phyloP scores from a whole-genome alignment of 2,797 vertebrate species.

The Hephaestus fuliginosus region DNA sequence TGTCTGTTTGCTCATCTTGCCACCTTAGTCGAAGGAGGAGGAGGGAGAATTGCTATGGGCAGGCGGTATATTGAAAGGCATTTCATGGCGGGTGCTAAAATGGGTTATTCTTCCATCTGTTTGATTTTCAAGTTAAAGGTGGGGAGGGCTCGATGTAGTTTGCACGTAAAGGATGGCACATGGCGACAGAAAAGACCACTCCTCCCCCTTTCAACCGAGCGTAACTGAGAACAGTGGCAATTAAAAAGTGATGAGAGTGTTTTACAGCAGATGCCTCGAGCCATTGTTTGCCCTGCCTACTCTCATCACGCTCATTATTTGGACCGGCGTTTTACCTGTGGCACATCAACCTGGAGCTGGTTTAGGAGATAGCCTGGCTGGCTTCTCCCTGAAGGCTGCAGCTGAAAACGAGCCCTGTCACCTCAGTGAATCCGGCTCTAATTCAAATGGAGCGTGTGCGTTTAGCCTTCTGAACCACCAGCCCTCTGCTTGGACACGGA shows the following conservation, averaged over 20 bases:
- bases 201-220: conserved; percentile 60
- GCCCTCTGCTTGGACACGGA: conserved; percentile 60
- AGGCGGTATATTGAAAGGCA: conserved; percentile 68
- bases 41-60: conserved; percentile 68
- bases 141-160: conserved; percentile 33
- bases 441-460: conserved; percentile 67
- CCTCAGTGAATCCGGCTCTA: conserved; percentile 59
- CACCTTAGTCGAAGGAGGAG: conserved; percentile 59
- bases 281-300: conserved; percentile 74
- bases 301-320: conserved; percentile 67
- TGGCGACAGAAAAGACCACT: conserved; percentile 52
- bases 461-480: conserved; percentile 70
- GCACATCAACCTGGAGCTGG: conserved; percentile 47
- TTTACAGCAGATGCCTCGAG: conserved; percentile 60
- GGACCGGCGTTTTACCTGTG: conserved; percentile 66
- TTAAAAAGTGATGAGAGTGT: conserved; percentile 72
- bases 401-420: conserved; percentile 65
- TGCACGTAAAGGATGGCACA: conserved; percentile 52
- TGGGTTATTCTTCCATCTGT: conserved; percentile 71
- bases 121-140: conserved; percentile 69
- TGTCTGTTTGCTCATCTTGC: conserved; percentile 79
- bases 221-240: conserved; percentile 70
- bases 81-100: conserved; percentile 70
- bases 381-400: conserved; percentile 52
- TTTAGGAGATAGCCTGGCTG: conserved; percentile 62